phyloP scores from a whole-genome alignment of 2,888 invertebrate genomes.

The Marasmarcha lunaedactyla region DNA sequence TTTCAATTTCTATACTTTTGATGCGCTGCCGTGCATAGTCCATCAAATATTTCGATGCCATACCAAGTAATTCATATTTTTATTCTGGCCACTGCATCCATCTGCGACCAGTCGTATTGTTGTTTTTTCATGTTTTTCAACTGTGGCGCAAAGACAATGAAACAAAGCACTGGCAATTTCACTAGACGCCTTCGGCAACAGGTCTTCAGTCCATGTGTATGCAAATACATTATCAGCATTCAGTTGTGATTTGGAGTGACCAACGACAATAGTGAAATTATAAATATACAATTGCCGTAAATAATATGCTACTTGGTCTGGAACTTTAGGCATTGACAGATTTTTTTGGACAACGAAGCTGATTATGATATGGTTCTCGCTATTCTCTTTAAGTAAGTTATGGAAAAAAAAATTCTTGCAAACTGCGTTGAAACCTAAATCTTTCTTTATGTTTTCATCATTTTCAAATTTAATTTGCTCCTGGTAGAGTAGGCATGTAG shows the following conservation, averaged over 20 bases:
- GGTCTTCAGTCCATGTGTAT: constrained; percentile 13
- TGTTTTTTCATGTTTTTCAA: constrained; percentile 1
- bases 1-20: too few relatives aligned
- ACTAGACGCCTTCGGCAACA: constrained; percentile 5
- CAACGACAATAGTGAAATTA: not conserved
- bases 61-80: constrained; percentile 6
- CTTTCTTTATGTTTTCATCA: not conserved
- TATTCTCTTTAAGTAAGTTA: not conserved
- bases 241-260: not conserved
- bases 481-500: not conserved
- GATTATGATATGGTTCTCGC: not conserved
- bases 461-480: not conserved
- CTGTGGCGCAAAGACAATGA: not conserved
- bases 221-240: constrained; percentile 9
- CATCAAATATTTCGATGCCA: too few relatives aligned
- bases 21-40: too few relatives aligned
- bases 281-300: not conserved
- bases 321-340: not conserved
- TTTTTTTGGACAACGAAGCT: constrained; percentile 2
- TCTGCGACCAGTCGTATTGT: constrained; percentile 13
- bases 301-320: constrained; percentile 1
- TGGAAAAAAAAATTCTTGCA: not conserved
- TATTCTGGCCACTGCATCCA: constrained; percentile 6
- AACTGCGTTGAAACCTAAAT: not conserved
- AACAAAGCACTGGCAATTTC: constrained; percentile 9